phyloP scores from a whole-genome alignment of 2,113 vertebrate species.

The Pholis gunnellus region DNA sequence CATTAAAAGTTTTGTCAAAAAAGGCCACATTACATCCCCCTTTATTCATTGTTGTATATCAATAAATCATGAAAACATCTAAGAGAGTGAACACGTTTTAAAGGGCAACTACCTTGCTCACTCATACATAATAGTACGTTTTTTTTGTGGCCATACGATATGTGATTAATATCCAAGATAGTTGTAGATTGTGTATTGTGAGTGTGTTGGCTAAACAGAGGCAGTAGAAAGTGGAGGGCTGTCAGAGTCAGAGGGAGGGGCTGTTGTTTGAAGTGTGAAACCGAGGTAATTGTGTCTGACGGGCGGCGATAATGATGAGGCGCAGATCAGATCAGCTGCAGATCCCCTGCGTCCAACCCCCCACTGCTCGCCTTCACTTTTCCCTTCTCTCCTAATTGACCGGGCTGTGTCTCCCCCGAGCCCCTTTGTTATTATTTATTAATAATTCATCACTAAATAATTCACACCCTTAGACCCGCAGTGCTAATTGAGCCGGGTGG shows the following conservation, averaged over 20 bases:
- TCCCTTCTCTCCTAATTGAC: constrained; percentile 94
- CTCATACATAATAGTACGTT: background rate
- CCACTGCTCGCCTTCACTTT: constrained; percentile 90
- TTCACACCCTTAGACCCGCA: constrained; percentile 90
- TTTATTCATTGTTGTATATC: background rate
- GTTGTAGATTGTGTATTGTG: background rate
- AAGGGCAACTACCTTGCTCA: background rate
- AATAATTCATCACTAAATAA: constrained; percentile 99
- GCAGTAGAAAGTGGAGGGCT: constrained; percentile 30
- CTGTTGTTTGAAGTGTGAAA: constrained; percentile 93
- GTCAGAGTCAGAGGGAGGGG: constrained; percentile 87
- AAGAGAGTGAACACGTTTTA: background rate
- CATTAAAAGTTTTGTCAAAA: background rate
- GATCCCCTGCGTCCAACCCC: constrained; percentile 86
- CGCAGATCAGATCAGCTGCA: constrained; percentile 89
- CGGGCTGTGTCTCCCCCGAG: constrained; percentile 89
- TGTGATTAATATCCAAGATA: constrained; percentile 15
- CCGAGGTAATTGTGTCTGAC: constrained; percentile 96
- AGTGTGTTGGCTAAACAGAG: constrained; percentile 15
- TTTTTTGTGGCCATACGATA: background rate
- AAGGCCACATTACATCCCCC: background rate
- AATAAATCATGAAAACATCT: background rate
- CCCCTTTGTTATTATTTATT: constrained; percentile 98
- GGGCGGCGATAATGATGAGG: constrained; percentile 93
- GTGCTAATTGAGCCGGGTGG: constrained; percentile 91